Evolutionary conservation across 2,113 vertebrate genomes (phyloP), one percentile per base, ranked within the genome.

Genomic region (Odontesthes bonariensis): DNA sequence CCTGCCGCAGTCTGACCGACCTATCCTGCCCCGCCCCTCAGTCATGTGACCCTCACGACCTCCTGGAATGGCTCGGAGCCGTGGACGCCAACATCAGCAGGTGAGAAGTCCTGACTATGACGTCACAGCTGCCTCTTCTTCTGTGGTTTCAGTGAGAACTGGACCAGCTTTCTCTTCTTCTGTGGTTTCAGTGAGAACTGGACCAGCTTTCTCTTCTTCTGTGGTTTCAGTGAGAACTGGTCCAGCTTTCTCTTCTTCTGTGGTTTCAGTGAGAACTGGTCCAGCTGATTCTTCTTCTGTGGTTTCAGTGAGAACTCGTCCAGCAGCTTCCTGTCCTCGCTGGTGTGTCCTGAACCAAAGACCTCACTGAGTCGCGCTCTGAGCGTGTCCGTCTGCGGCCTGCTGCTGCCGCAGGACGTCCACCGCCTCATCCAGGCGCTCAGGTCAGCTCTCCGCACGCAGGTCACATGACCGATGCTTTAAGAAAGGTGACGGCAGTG

Each of bases 31-130:
- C 97, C 0, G 71, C 92, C 8, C 51, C 51, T 5, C 40, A 59
- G 20, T 93, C 94, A 32, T 96, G 95, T 91, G 92, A 95, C 27
- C 84, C 95, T 0, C 91, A 87, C 3, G 88, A 92, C 57, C 81
- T 98, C 31, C 92, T 98, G 44, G 97, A 98, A 69, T 99, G 98
- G 97, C 90, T 99, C 0, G 98, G 97, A 1, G 95, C 96, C 0
- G 90, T 97, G 75, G 92, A 91, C 38, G 88, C 92, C 11, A 75
- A 89, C 1, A 81, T 94, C 1, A 85, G 63, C 62, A 89, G 96
- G 98, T 98, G 75, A 62, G 77, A 8, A 23, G 2, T 12, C 11
- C 6, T 27, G 27, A 27, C 27, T n/a, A n/a, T n/a, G n/a, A n/a
- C n/a, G n/a, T n/a, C n/a, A n/a, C n/a, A n/a, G n/a, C n/a, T n/a